A percentile compares a stretch with the other conserved stretches of the same genome.
phyloP scores from a whole-genome alignment of 2,888 invertebrate species.

The Xylota segnis region DNA sequence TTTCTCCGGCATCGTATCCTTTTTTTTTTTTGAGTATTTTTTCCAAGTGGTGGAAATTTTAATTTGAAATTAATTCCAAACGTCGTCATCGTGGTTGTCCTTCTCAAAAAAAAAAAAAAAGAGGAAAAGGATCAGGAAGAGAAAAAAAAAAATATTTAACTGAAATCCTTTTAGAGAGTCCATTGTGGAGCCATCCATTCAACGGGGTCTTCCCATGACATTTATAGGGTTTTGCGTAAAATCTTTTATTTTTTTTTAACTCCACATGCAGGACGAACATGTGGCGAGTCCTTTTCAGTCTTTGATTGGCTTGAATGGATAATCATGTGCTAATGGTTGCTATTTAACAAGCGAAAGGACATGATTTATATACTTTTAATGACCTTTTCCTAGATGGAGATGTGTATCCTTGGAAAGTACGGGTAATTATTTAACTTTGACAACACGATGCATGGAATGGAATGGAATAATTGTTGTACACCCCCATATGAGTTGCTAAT shows the following conservation, averaged over 20 bases:
- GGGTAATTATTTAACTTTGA: conserved; percentile 70
- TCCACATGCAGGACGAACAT: conserved; percentile 38
- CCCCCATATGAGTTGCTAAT: conserved; percentile 45
- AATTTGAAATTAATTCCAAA: conserved; percentile 76
- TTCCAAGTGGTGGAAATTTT: conserved; percentile 63
- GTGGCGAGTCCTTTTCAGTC: conserved; percentile 36
- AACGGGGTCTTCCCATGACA: conserved; percentile 38
- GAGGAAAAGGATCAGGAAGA: conserved; percentile 9
- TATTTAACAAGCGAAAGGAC: conserved; percentile 69
- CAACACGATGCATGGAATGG: conserved; percentile 32
- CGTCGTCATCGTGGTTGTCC: conserved; percentile 65
- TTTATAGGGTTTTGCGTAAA: conserved; percentile 49
- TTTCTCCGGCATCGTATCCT: conserved; percentile 10
- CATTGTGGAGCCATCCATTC: conserved; percentile 53
- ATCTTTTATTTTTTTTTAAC: conserved; percentile 12
- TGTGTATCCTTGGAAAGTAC: background rate
- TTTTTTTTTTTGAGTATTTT: conserved; percentile 2
- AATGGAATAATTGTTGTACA: conserved; percentile 60
- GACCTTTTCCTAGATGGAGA: conserved; percentile 29
- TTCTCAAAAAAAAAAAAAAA: conserved; percentile 29
- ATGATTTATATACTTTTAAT: conserved; percentile 75
- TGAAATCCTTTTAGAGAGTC: conserved; percentile 46
- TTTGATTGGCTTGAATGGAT: conserved; percentile 71
- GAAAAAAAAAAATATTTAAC: background rate
- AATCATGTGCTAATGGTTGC: conserved; percentile 73